Evolutionary conservation across 2,888 invertebrate genomes (phyloP).

Genomic region (Andrena bucephala): DNA sequence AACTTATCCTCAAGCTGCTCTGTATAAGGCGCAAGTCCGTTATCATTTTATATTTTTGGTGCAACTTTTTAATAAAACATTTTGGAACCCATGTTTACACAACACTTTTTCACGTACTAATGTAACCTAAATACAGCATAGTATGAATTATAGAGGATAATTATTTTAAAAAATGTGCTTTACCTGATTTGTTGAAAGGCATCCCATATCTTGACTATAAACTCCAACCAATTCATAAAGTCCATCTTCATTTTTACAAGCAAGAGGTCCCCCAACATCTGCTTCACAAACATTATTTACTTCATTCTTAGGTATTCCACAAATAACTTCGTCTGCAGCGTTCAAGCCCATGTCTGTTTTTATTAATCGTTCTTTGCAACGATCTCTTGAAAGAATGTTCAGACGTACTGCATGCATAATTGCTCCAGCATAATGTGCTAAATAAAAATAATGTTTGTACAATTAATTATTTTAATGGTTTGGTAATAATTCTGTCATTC

Average conservation of each 20-base stretch:
- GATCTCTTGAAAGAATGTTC: constrained; percentile 87
- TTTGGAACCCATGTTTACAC: too few relatives aligned
- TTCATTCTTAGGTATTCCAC: constrained; percentile 88
- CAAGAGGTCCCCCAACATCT: constrained; percentile 93
- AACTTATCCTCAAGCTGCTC: too few relatives aligned
- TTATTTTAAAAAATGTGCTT: background rate
- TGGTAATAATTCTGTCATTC: too few relatives aligned
- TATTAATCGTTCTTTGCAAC: constrained; percentile 88
- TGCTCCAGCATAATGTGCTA: constrained; percentile 91
- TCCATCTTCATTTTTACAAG: constrained; percentile 90
- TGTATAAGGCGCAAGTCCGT: too few relatives aligned
- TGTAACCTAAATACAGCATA: background rate
- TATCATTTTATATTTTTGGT: too few relatives aligned
- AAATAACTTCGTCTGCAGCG: constrained; percentile 89
- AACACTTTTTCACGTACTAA: too few relatives aligned
- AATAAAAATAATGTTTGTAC: constrained; percentile 14
- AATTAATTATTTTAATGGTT: background rate
- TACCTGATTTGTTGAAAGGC: constrained; percentile 84
- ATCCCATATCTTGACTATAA: constrained; percentile 92
- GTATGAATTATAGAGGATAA: background rate
- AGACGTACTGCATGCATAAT: constrained; percentile 91
- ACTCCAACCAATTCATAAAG: constrained; percentile 90
- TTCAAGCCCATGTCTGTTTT: constrained; percentile 87
- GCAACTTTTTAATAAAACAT: background rate
- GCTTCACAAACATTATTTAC: constrained; percentile 92